A percentile compares a stretch with the other conserved stretches of the same genome.
Conservation (phyloP, 1,140 invertebrate species). For the Drosophila kurseongensis region DNA sequence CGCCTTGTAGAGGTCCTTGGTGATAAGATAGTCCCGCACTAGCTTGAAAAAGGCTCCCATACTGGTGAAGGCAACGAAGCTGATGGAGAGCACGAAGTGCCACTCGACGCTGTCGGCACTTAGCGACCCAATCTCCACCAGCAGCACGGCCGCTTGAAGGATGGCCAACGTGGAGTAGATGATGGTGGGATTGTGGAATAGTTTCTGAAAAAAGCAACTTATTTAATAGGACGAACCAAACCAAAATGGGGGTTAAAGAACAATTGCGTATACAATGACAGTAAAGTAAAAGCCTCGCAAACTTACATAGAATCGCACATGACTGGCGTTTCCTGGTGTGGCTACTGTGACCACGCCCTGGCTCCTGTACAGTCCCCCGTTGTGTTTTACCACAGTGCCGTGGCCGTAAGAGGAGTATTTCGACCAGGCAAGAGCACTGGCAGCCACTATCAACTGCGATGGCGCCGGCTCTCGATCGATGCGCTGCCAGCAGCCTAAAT, state of each 20-base stretch:
- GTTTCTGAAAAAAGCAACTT: slow-evolving; percentile 86
- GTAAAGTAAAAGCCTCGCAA: neutral
- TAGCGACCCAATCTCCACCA: slow-evolving; percentile 91
- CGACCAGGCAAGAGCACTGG: slow-evolving; percentile 86
- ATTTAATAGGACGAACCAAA: too few relatives aligned
- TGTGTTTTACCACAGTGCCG: slow-evolving; percentile 92
- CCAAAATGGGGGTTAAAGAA: too few relatives aligned
- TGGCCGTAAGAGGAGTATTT: slow-evolving; percentile 90
- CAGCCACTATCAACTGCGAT: slow-evolving; percentile 57
- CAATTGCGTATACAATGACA: too few relatives aligned
- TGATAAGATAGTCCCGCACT: slow-evolving; percentile 93
- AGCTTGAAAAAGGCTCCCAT: slow-evolving; percentile 96
- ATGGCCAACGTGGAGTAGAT: slow-evolving; percentile 91
- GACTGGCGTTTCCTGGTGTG: slow-evolving; percentile 92
- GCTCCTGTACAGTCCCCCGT: slow-evolving; percentile 91
- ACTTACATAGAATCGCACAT: slow-evolving; percentile 94
- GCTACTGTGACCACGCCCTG: slow-evolving; percentile 90
- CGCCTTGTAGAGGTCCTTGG: slow-evolving; percentile 92
- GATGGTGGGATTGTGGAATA: slow-evolving; percentile 95
- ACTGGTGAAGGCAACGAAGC: slow-evolving; percentile 94
- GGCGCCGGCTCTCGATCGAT: slow-evolving; percentile 84
- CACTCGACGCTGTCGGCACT: slow-evolving; percentile 91
- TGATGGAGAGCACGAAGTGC: slow-evolving; percentile 95
- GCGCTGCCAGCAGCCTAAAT: slow-evolving; percentile 94
- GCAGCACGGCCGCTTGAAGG: slow-evolving; percentile 90